Evolutionary conservation across 2,797 vertebrate genomes (phyloP).

Genomic region (Galaxias olidus): DNA sequence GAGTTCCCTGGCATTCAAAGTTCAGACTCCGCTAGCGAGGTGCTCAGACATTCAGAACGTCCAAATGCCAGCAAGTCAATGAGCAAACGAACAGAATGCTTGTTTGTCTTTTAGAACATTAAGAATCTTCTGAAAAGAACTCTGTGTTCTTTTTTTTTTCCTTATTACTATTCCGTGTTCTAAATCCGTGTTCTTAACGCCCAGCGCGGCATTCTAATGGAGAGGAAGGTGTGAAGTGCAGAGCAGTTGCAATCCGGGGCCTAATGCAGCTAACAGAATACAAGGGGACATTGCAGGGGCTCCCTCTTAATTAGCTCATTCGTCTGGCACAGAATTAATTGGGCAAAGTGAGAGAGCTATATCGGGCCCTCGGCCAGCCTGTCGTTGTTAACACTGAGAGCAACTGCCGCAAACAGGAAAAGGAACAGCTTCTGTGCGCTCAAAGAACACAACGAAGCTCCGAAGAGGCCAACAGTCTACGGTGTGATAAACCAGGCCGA

Average conservation of each 20-base stretch:
- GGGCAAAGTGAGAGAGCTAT: constrained; percentile 13
- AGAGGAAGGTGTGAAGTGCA: constrained; percentile 1
- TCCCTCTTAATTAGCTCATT: constrained; percentile 20
- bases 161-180: not conserved
- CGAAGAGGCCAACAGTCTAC: too few species aligned
- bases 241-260: not conserved
- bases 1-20: not conserved
- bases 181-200: not conserved
- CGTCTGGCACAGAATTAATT: constrained; percentile 22
- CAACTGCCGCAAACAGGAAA: not conserved
- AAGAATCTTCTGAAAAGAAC: not conserved
- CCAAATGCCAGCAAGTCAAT: not conserved
- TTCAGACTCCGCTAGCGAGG: not conserved
- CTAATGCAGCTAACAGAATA: constrained; percentile 13
- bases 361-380: constrained; percentile 13
- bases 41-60: not conserved
- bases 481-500: too few species aligned
- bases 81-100: not conserved
- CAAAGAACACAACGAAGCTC: too few species aligned
- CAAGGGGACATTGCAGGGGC: constrained; percentile 7
- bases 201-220: too few species aligned
- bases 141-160: too few species aligned
- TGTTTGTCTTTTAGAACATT: not conserved
- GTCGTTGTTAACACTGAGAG: not conserved
- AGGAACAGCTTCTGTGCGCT: too few species aligned